A percentile compares a stretch with the other conserved stretches of the same genome.
Evolutionary conservation across 2,113 vertebrate genomes (phyloP).

Genomic region (Lagopus leucura): DNA sequence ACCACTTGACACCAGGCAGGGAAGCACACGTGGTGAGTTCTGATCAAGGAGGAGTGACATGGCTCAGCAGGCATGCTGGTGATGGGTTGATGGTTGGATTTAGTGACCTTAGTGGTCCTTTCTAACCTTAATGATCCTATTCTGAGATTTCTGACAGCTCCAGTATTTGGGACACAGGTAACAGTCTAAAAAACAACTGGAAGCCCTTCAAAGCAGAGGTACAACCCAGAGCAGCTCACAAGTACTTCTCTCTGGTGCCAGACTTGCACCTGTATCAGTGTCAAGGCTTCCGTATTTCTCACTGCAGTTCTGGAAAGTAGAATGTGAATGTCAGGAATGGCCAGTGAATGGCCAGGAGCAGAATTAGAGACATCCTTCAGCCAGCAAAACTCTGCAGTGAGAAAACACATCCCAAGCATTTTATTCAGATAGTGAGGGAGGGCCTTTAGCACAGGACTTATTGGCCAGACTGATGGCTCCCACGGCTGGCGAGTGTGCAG

Average conservation of each 20-base stretch:
- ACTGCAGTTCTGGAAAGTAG: not conserved
- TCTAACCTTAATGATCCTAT: too few relatives aligned
- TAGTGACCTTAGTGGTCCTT: too few relatives aligned
- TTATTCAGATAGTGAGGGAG: not conserved
- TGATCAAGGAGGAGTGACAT: not conserved
- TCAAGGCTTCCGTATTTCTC: not conserved
- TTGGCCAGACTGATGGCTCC: not conserved
- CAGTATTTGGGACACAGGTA: not conserved
- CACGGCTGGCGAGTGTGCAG: too few relatives aligned
- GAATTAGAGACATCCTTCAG: not conserved
- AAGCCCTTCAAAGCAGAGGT: not conserved
- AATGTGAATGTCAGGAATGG: not conserved
- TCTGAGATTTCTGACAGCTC: not conserved
- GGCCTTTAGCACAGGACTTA: not conserved
- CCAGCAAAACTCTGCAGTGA: not conserved
- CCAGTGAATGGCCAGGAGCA: not conserved
- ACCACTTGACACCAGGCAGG: not conserved
- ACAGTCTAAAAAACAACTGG: not conserved
- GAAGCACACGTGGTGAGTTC: not conserved
- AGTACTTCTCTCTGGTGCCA: not conserved
- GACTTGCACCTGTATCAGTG: not conserved
- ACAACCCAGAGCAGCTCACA: not conserved
- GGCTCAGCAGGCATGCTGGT: too few relatives aligned
- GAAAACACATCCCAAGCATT: not conserved
- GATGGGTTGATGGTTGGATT: too few relatives aligned